These are phyloP conservation scores for Apocheima hispidaria DNA, from an alignment of 2,888 invertebrate genomes.

Conservation along the genomic window DNA sequence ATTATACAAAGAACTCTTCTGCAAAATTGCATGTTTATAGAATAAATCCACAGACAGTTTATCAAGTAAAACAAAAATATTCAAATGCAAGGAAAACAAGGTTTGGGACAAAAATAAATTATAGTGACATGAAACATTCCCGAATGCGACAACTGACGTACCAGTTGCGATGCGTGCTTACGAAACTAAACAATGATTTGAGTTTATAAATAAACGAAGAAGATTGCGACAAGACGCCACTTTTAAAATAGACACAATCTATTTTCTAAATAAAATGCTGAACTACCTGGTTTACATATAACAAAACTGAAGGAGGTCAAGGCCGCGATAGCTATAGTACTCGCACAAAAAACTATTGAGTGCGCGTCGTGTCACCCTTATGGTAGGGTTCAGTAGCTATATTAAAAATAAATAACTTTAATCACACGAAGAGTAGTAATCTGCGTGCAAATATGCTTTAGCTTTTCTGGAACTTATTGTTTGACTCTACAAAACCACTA, in stretches of 20 bases:
- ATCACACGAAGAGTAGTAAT: too few relatives aligned
- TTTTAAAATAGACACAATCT: conserved; percentile 24
- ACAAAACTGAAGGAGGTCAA: conserved; percentile 49
- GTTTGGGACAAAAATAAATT: conserved; percentile 29
- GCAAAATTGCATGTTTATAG: too few relatives aligned
- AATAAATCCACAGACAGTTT: too few relatives aligned
- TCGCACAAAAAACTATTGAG: too few relatives aligned
- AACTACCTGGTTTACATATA: conserved; percentile 36
- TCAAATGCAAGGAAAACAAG: conserved; percentile 31
- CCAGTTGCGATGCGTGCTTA: conserved; percentile 25
- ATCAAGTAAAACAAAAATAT: conserved; percentile 3
- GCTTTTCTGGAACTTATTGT: too few relatives aligned
- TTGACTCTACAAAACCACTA: too few relatives aligned
- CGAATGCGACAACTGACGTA: conserved; percentile 32
- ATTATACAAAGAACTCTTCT: too few relatives aligned
- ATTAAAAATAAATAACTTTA: too few relatives aligned
- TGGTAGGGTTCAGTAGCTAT: too few relatives aligned
- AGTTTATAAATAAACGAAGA: conserved; percentile 30
- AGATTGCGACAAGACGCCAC: conserved; percentile 19
- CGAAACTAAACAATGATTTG: conserved; percentile 31
- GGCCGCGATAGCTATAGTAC: conserved; percentile 37
- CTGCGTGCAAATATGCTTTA: too few relatives aligned
- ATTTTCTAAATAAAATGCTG: conserved; percentile 22
- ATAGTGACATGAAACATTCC: conserved; percentile 33
- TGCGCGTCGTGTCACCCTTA: too few relatives aligned